phyloP scores from a whole-genome alignment of 2,113 vertebrate species.

The Paradisaea rubra region DNA sequence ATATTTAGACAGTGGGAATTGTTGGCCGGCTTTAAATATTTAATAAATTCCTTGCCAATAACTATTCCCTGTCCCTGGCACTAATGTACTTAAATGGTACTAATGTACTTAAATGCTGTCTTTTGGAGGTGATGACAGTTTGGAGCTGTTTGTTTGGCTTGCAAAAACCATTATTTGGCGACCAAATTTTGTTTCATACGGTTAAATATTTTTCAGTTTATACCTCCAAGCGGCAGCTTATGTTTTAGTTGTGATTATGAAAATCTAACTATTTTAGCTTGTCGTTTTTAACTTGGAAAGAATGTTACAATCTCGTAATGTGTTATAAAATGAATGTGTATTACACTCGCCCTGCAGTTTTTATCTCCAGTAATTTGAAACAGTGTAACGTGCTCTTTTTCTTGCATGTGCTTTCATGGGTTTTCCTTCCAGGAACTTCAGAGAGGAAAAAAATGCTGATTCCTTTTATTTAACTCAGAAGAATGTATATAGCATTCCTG shows the following conservation, averaged over 20 bases:
- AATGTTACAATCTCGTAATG: accelerated
- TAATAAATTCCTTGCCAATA: neutral
- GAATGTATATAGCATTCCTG: neutral
- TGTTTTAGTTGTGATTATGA: neutral
- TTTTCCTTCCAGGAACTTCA: neutral
- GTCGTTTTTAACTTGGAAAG: neutral
- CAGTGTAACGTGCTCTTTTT: neutral
- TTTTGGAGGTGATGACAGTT: neutral
- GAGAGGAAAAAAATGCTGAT: neutral
- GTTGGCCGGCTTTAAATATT: neutral
- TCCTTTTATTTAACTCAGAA: neutral
- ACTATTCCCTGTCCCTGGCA: accelerated
- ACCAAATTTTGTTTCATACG: neutral
- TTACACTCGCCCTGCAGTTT: neutral
- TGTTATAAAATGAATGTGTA: neutral
- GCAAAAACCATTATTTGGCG: neutral
- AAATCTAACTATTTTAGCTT: neutral
- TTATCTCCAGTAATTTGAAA: neutral
- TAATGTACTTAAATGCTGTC: neutral
- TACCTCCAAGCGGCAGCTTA: neutral
- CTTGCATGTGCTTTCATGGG: neutral
- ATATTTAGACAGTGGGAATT: neutral
- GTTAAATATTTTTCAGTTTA: neutral
- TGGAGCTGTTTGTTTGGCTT: neutral
- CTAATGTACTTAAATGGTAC: neutral